Evolutionary conservation across 2,888 invertebrate genomes (phyloP).

Genomic region (Drosophila aldrichi): DNA sequence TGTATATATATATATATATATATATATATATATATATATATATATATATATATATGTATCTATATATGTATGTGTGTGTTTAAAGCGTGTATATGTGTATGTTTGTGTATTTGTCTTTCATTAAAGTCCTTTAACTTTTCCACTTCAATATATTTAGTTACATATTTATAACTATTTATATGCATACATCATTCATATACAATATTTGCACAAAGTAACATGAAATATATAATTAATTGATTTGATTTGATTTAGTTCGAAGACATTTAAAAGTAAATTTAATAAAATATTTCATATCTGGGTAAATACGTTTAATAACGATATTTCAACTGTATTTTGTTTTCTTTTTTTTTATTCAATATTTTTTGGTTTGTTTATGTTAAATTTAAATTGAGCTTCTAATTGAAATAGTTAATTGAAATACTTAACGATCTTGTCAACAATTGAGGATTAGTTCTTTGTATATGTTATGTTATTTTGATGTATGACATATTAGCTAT

Average conservation of each 20-base stretch:
- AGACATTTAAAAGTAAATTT: constrained; percentile 57
- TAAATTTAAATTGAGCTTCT: constrained; percentile 57
- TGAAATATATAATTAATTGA: constrained; percentile 48
- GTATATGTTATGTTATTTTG: constrained; percentile 24
- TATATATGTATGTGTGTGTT: constrained; percentile 8
- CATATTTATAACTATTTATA: constrained; percentile 37
- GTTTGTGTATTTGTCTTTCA: constrained; percentile 11
- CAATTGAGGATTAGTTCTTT: constrained; percentile 50
- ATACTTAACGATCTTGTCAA: constrained; percentile 53
- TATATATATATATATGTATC: constrained; percentile 31
- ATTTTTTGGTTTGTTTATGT: background rate
- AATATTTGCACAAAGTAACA: constrained; percentile 65
- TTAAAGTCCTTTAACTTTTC: constrained; percentile 9
- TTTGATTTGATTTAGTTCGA: constrained; percentile 41
- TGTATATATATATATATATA: constrained; percentile 18
- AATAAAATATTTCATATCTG: constrained; percentile 53
- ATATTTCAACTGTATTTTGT: constrained; percentile 32
- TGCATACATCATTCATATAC: constrained; percentile 50
- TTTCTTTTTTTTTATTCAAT: background rate
- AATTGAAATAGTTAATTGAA: constrained; percentile 60
- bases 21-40: constrained; percentile 4
- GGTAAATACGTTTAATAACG: constrained; percentile 25
- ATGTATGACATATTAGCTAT: constrained; percentile 34
- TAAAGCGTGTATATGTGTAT: constrained; percentile 12
- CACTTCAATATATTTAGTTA: constrained; percentile 28